These are phyloP conservation scores for Sebastes matsubarae DNA, from an alignment of 2,797 vertebrate species.

Conservation along the genomic window DNA sequence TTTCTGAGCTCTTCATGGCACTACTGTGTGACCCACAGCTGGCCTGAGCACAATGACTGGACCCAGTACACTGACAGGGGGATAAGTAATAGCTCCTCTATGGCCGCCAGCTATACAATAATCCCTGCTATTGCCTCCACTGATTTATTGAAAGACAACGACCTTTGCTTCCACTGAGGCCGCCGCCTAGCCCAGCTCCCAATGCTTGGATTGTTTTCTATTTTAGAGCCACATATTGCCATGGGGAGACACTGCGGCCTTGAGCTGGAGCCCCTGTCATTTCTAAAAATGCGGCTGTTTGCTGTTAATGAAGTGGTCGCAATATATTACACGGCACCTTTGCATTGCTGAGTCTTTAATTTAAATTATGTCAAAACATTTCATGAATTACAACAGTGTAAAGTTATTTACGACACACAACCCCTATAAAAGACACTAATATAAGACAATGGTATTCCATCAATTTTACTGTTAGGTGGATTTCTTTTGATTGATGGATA, in stretches of 20 bases:
- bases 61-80: slow-evolving; percentile 42
- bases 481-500: slow-evolving; percentile 53
- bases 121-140: slow-evolving; percentile 57
- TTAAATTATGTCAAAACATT: slow-evolving; percentile 7
- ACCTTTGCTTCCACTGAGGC: slow-evolving; percentile 59
- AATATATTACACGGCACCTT: slow-evolving; percentile 20
- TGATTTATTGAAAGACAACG: slow-evolving; percentile 76
- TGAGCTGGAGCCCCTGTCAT: slow-evolving; percentile 30
- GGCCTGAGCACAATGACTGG: slow-evolving; percentile 56
- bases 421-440: slow-evolving; percentile 29
- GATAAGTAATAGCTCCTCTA: slow-evolving; percentile 66
- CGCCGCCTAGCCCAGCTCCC: slow-evolving; percentile 45
- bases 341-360: slow-evolving; percentile 2
- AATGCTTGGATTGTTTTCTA: slow-evolving; percentile 60
- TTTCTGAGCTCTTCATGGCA: slow-evolving; percentile 22
- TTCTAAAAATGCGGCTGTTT: slow-evolving; percentile 19
- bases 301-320: slow-evolving; percentile 45
- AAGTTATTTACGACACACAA: slow-evolving; percentile 30
- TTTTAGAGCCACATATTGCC: slow-evolving; percentile 56
- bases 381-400: slow-evolving; percentile 7
- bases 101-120: slow-evolving; percentile 63
- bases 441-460: slow-evolving; percentile 35
- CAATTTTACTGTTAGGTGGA: slow-evolving; percentile 16
- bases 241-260: slow-evolving; percentile 34
- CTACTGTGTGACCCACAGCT: slow-evolving; percentile 36